Base-by-base conservation (phyloP, 2,113 vertebrate genomes). In the Lagopus leucura region DNA sequence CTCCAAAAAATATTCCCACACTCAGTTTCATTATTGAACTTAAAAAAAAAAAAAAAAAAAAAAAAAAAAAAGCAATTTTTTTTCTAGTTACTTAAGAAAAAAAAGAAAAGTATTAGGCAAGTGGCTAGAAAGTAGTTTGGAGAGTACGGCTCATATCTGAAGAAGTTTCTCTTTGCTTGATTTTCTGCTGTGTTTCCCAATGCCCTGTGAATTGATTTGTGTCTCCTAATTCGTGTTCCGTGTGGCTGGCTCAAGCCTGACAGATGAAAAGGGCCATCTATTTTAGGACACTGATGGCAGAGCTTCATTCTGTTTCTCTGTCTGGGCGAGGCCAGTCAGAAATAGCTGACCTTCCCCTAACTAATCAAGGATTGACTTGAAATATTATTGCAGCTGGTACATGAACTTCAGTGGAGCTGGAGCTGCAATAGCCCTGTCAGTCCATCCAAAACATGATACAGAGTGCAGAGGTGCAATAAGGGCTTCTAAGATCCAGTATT, bases 1-100 rank as follows among this genome's bases (percentile, higher is more conserved):
- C 99, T 28, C 99, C 99, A 85, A 99, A 99, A 96, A 99, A 99
- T 94, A 99, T 97, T 6, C 98, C 98, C 67, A 99, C 97, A 2
- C 98, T 99, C 20, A 99, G 97, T 97, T 98, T 99, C 99, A 99
- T 99, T 95, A 90, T 94, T 14, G 1, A 86, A 85, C 76, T 85
- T 66, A 27, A 24, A 63, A 50, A 28, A 27, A 52, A 9, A 28
- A 50, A 25, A 25, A 13, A 50, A 13, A 5, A 50, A 25, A 24
- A 24, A 24, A 50, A 24, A 50, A 50, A 54, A 28, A 54, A 54
- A 54, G 47, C 47, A 15, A 54, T 13, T 27, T 27, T 18, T n/a
- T 45, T 40, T 55, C 43, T 22, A 81, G 69, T 38, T 64, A 73
- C 9, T 86, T 88, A 38, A 89, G 50, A 77, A 27, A 17, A 32